A percentile compares a stretch with the other conserved stretches of the same genome.
Evolutionary conservation across 1,140 invertebrate species (phyloP).

Genomic region (Lucilia cuprina): DNA sequence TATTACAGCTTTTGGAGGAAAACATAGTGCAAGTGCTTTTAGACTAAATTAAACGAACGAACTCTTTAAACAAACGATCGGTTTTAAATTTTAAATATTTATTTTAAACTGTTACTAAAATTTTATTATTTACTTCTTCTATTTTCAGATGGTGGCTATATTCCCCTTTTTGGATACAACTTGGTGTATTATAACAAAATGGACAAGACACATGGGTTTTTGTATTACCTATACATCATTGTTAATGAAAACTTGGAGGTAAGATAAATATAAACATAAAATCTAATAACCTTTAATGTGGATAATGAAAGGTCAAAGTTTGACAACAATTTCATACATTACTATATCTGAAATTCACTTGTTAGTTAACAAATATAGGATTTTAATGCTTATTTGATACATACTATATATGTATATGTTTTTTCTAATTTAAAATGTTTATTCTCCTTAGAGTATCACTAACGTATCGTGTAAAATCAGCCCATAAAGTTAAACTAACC

Average conservation of each 20-base stretch:
- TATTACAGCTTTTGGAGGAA: too few relatives aligned
- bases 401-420: too few relatives aligned
- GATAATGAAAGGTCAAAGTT: neutral
- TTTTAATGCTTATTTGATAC: neutral
- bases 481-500: slow-evolving; percentile 90
- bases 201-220: slow-evolving; percentile 90
- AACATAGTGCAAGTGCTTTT: too few relatives aligned
- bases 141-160: slow-evolving; percentile 85
- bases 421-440: too few relatives aligned
- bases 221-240: slow-evolving; percentile 90
- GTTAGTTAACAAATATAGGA: neutral
- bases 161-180: slow-evolving; percentile 83
- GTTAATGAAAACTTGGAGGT: slow-evolving; percentile 93
- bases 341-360: too few relatives aligned
- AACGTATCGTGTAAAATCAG: slow-evolving; percentile 92
- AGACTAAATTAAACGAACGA: too few relatives aligned
- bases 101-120: too few relatives aligned
- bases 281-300: neutral
- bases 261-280: slow-evolving; percentile 44
- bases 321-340: neutral
- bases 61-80: too few relatives aligned
- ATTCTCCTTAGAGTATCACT: slow-evolving; percentile 77
- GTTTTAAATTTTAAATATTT: too few relatives aligned
- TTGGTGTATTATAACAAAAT: slow-evolving; percentile 87
- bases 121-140: neutral